These are phyloP conservation scores for Sebastes trivittatus DNA, from an alignment of 2,797 vertebrate genomes.

Conservation along the genomic window DNA sequence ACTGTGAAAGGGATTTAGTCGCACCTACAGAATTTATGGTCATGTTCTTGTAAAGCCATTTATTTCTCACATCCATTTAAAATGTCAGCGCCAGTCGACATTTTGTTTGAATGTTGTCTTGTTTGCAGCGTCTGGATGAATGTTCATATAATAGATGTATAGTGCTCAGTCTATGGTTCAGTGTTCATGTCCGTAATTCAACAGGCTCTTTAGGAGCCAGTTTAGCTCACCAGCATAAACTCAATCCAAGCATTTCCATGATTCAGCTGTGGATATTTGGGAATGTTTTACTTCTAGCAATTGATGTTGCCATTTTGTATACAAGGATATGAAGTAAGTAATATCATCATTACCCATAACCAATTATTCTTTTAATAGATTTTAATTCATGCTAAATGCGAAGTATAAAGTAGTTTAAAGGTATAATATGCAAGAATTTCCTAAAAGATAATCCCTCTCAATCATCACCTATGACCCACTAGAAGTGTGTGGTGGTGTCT, in stretches of 20 bases:
- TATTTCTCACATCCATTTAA: background rate
- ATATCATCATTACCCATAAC: background rate
- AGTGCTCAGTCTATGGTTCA: slow-evolving; percentile 29
- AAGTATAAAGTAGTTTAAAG: slow-evolving; percentile 13
- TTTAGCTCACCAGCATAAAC: slow-evolving; percentile 74
- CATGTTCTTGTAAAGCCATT: slow-evolving; percentile 14
- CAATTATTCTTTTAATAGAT: background rate
- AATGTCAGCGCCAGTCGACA: background rate
- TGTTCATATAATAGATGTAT: slow-evolving; percentile 17
- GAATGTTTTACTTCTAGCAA: slow-evolving; percentile 19
- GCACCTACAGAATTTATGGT: background rate
- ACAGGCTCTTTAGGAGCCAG: slow-evolving; percentile 36
- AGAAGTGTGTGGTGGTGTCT: background rate
- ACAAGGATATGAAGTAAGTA: background rate
- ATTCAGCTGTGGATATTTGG: slow-evolving; percentile 36
- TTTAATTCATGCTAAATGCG: slow-evolving; percentile 3
- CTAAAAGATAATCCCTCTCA: background rate
- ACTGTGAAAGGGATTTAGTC: slow-evolving; percentile 1
- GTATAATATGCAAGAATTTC: background rate
- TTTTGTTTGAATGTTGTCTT: background rate
- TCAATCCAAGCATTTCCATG: slow-evolving; percentile 49
- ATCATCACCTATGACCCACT: background rate
- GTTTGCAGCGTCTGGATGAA: slow-evolving; percentile 3
- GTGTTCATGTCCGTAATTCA: slow-evolving; percentile 33
- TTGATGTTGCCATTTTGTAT: slow-evolving; percentile 42